These are phyloP conservation scores for Drosophila flavopinicola DNA, from an alignment of 2,888 invertebrate genomes.

Conservation along the genomic window DNA sequence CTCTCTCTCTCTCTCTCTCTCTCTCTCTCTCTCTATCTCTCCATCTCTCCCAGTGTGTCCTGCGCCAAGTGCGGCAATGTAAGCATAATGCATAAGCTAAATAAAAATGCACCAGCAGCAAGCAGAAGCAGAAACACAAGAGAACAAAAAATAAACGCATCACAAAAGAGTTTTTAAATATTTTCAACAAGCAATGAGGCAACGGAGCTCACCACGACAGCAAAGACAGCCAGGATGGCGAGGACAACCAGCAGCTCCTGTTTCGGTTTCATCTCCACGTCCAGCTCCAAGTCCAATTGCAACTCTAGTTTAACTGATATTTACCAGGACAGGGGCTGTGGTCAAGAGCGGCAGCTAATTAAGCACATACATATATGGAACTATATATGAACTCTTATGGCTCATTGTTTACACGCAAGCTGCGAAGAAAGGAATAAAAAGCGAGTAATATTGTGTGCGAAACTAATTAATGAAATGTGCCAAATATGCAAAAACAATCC, in stretches of 20 bases:
- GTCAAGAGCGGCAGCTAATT: slow-evolving; percentile 28
- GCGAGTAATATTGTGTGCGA: slow-evolving; percentile 10
- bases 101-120: slow-evolving; percentile 48
- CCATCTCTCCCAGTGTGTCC: slow-evolving; percentile 13
- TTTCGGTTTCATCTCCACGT: background rate
- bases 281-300: slow-evolving; percentile 1
- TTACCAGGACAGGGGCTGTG: background rate
- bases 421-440: background rate
- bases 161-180: slow-evolving; percentile 62
- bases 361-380: too few relatives aligned
- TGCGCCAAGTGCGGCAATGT: slow-evolving; percentile 42
- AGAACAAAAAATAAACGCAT: slow-evolving; percentile 28
- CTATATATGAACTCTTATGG: slow-evolving; percentile 46
- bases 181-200: slow-evolving; percentile 50
- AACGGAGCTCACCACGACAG: slow-evolving; percentile 41
- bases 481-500: slow-evolving; percentile 9
- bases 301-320: background rate
- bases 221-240: slow-evolving; percentile 8
- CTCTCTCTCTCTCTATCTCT: background rate
- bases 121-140: slow-evolving; percentile 7
- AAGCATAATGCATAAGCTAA: slow-evolving; percentile 62
- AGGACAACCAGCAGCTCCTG: slow-evolving; percentile 20
- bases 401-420: slow-evolving; percentile 32
- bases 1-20: background rate
- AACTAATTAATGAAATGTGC: slow-evolving; percentile 49